Base-by-base conservation (phyloP, 2,888 invertebrate species). In the Epirrhoe alternata region DNA sequence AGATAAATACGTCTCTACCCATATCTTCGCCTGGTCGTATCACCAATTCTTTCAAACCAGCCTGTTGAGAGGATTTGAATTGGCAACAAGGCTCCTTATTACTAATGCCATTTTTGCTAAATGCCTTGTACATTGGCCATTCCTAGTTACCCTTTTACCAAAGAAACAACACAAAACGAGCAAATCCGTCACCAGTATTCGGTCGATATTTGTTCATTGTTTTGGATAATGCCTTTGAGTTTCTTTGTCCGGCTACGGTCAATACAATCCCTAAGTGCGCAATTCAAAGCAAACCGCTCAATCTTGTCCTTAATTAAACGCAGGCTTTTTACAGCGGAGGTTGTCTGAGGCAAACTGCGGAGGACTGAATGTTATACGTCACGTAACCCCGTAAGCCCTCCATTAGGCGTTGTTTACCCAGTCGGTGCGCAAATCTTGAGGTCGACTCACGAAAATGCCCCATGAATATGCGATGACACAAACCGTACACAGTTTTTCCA, bases 381-480 rank as follows among this genome's bases (percentile, higher is more conserved):
- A 86, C 88, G 86, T 88, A 88, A 87, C 88, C 87, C 85, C 77
- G 77, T 75, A 86, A 89, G 89, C 91, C 92, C 83, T 90, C 92
- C 92, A 92, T 92, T 92, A 92, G 88, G 81, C 83, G 85, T 88
- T 92, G 92, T 92, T 91, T 92, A 89, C 90, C 84, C 83, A 87
- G 87, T 86, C 86, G 83, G 87, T 87, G 88, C 86, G 89, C 89
- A 90, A 88, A 91, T 90, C 91, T 92, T 90, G 88, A 87, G 92
- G 92, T 88, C 89, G 90, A 86, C 88, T 90, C 88, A 90, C 91
- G 89, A 91, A 91, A 92, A 91, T 90, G 88, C 87, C 86, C 92
- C 87, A 92, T 92, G 92, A 93, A 93, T 93, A 93, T 92, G 92
- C 92, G 91, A 93, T 92, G 91, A 87, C 92, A 92, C 91, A 92